Conservation (phyloP, 2,888 invertebrate genomes). For the Nemoura dubitans region DNA sequence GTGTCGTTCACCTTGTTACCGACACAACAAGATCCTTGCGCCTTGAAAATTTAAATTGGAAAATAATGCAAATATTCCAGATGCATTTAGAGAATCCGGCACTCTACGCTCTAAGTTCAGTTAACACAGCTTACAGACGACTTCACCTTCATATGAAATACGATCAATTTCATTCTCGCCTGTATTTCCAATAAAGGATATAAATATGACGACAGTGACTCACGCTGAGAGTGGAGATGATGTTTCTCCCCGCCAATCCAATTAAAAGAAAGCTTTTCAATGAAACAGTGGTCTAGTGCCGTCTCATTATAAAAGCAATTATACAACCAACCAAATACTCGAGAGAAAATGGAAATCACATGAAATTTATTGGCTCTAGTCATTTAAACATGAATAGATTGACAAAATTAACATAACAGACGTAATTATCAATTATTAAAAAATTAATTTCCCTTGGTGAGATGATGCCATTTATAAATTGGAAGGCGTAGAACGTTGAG, state of each 20-base stretch:
- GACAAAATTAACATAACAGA: not conserved
- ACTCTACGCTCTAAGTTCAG: no score
- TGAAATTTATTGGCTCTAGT: not conserved
- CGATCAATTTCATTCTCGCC: no score
- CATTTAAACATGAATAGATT: slow-evolving; percentile 4
- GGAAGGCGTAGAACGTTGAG: no score
- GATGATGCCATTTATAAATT: no score
- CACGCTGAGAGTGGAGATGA: not conserved
- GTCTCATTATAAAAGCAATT: not conserved
- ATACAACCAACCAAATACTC: not conserved
- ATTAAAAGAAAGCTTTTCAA: not conserved
- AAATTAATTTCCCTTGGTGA: not conserved
- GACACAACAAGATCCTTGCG: no score
- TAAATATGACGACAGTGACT: not conserved
- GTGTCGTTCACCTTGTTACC: no score
- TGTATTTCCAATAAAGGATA: no score
- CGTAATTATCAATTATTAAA: not conserved
- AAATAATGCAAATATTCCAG: no score
- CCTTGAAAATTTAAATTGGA: no score
- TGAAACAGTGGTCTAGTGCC: not conserved
- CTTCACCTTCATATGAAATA: no score
- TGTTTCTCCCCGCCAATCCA: not conserved
- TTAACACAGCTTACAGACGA: no score
- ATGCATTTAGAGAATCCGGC: no score
- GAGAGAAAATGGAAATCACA: not conserved